A percentile compares a stretch with the other conserved stretches of the same genome.
phyloP scores from a whole-genome alignment of 1,140 invertebrate species.

The Leucophenga varia region DNA sequence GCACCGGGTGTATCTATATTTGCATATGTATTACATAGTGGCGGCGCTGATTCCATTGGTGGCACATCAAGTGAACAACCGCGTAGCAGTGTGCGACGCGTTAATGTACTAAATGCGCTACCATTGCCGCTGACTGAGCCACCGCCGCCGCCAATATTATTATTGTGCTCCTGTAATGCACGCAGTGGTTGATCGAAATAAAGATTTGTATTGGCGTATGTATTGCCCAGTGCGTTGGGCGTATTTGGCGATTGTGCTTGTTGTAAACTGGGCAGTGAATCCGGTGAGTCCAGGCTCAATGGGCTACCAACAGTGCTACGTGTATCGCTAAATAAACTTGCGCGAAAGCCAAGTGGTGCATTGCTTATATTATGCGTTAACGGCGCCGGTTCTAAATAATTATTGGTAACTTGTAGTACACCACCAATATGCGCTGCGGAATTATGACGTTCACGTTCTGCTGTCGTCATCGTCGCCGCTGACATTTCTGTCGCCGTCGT shows the following conservation, averaged over 20 bases:
- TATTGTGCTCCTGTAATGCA: conserved; percentile 56
- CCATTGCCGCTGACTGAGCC: conserved; percentile 48
- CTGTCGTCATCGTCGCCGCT: conserved; percentile 14
- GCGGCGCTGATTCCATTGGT: conserved; percentile 56
- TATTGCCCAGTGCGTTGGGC: conserved; percentile 20
- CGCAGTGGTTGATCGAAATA: conserved; percentile 42
- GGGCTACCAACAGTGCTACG: too few species aligned
- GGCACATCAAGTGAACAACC: conserved; percentile 56
- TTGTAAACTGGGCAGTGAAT: conserved; percentile 58
- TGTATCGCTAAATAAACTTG: too few species aligned
- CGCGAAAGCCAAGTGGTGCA: too few species aligned
- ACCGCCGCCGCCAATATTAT: conserved; percentile 48
- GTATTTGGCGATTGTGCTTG: conserved; percentile 26
- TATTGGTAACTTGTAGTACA: conserved; percentile 37
- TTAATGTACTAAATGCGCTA: conserved; percentile 48
- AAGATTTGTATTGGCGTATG: conserved; percentile 26
- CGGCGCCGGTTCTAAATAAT: conserved; percentile 43
- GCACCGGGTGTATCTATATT: conserved; percentile 32
- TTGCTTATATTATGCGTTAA: too few species aligned
- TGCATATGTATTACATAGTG: conserved; percentile 29
- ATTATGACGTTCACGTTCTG: conserved; percentile 18
- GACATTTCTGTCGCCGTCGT: conserved; percentile 26
- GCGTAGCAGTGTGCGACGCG: conserved; percentile 44
- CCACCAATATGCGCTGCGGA: conserved; percentile 28
- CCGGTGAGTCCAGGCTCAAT: conserved; percentile 54